These are phyloP conservation scores for Etheostoma spectabile DNA, from an alignment of 2,113 vertebrate genomes.

Conservation along the genomic window DNA sequence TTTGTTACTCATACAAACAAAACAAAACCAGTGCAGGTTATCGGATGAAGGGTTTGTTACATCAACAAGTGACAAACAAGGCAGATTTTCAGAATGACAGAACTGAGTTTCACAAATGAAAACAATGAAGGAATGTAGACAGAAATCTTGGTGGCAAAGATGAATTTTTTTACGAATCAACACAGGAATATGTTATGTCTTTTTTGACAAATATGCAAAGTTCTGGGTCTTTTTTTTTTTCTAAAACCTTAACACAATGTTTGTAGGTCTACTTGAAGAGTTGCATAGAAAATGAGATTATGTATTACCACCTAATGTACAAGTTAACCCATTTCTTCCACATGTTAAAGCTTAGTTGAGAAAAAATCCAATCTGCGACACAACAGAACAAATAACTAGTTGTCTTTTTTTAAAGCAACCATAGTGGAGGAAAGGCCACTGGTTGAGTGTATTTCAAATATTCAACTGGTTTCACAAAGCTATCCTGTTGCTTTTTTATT, in stretches of 20 bases:
- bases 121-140: neutral
- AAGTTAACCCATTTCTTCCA: neutral
- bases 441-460: neutral
- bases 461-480: neutral
- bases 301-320: too few species aligned
- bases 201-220: neutral
- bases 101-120: neutral
- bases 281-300: too few species aligned
- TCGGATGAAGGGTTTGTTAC: neutral
- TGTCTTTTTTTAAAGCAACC: neutral
- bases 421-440: neutral
- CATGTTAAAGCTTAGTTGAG: too few species aligned
- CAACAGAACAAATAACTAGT: neutral
- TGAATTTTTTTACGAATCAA: neutral
- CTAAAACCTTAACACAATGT: neutral
- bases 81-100: neutral
- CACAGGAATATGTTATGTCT: neutral
- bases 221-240: neutral
- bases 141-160: neutral
- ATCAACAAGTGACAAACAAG: neutral
- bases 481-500: neutral
- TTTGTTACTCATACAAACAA: constrained; percentile 8
- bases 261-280: neutral
- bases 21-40: neutral
- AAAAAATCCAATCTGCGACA: neutral